Evolutionary conservation across 2,113 vertebrate genomes (phyloP).

Genomic region (Bothrops jararaca): DNA sequence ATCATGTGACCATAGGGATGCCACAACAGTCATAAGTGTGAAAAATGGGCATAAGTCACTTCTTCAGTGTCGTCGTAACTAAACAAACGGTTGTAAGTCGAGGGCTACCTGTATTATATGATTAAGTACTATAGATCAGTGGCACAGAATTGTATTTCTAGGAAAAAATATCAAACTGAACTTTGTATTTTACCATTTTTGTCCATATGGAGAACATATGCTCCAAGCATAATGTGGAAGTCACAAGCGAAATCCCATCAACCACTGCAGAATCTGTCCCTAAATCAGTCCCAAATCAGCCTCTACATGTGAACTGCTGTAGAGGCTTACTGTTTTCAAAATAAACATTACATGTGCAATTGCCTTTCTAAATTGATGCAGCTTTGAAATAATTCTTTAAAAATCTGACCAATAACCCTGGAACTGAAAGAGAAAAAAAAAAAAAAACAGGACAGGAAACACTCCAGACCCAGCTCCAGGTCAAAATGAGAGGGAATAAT

Average conservation of each 20-base stretch:
- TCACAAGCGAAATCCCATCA: neutral
- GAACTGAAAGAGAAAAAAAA: neutral
- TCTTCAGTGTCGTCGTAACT: neutral
- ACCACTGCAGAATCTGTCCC: neutral
- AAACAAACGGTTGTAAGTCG: neutral
- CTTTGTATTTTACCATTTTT: neutral
- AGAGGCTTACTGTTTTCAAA: neutral
- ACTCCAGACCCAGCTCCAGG: neutral
- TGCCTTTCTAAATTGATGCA: neutral
- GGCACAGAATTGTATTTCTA: neutral
- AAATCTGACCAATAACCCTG: neutral
- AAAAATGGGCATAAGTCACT: neutral
- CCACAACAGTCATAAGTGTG: neutral
- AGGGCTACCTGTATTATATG: neutral
- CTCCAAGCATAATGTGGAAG: neutral
- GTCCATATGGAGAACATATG: neutral
- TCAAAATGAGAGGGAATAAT: neutral
- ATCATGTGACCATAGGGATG: neutral
- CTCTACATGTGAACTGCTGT: neutral
- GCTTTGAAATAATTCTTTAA: neutral
- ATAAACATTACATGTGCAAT: neutral
- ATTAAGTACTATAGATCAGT: neutral
- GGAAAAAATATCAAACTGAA: neutral
- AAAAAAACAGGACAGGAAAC: neutral
- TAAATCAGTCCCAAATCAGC: neutral